Base-by-base conservation (phyloP, 2,113 vertebrate species). In the Tympanuchus pallidicinctus region DNA sequence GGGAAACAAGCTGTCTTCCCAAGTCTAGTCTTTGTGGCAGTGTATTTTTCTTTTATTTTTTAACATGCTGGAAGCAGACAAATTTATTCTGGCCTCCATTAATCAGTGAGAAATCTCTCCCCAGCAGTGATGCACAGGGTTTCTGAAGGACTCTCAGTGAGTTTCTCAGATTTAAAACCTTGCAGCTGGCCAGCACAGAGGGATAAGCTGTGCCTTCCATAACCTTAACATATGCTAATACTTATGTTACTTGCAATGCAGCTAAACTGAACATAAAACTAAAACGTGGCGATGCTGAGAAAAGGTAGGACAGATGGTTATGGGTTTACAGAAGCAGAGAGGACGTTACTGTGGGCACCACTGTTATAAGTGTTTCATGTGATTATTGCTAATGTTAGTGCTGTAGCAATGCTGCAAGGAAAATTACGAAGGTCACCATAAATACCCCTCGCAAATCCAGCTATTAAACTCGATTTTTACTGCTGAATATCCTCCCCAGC, bases 281-380 rank as follows among this genome's bases (percentile, higher is more conserved):
- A 15, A 82, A 70, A 24, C 0, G 13, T 30, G 27, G 27, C 24
- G 22, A 1, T 36, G 36, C 47, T 47, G 11, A 6, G 4, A 34
- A 34, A 56, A 43, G 32, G 67, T 13, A 57, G 12, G 45, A 40
- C 25, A 40, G 56, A 22, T 47, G n/a, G 32, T 19, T 43, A 30
- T 0, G 0, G 4, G 13, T 30, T 18, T 13, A 32, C 10, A 6
- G 7, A 12, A 83, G 27, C 21, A 43, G 1, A 40, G 69, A 32
- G 52, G 77, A 40, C 3, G 47, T 3, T 12, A 19, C 13, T 61
- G 42, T 83, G 91, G 30, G 20, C 40, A 36, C 32, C 8, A 4
- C 24, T 28, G 19, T 36, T 36, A 17, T 17, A 47, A 22, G 6
- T 56, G 22, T n/a, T 52, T 80, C 57, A 2, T 12, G 16, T 28